Conservation (phyloP, 2,888 invertebrate species). For the Laspeyria flexula region DNA sequence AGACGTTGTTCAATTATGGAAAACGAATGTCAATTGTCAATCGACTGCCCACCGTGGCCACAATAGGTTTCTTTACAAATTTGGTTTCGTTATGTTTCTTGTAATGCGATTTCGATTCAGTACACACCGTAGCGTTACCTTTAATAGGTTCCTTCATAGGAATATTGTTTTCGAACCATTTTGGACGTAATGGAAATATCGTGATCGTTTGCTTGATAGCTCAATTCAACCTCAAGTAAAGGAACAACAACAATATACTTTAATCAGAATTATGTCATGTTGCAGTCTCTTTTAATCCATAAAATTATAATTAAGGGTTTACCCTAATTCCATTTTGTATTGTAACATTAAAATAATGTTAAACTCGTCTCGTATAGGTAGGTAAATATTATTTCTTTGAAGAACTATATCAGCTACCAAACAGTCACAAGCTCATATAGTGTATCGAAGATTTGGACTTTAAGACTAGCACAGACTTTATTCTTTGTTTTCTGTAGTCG, state of each 20-base stretch:
- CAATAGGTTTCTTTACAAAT: constrained; percentile 73
- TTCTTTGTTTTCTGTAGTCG: too few relatives aligned
- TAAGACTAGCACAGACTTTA: too few relatives aligned
- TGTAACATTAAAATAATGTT: too few relatives aligned
- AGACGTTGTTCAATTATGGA: constrained; percentile 61
- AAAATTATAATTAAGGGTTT: too few relatives aligned
- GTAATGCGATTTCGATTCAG: constrained; percentile 52
- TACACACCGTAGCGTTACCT: constrained; percentile 44
- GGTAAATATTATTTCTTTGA: too few relatives aligned
- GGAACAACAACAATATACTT: constrained; percentile 16
- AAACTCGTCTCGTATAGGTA: too few relatives aligned
- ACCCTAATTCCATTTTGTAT: too few relatives aligned
- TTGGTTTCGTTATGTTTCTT: constrained; percentile 53
- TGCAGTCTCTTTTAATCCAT: too few relatives aligned
- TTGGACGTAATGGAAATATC: constrained; percentile 42
- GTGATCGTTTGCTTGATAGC: constrained; percentile 43
- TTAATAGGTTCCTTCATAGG: constrained; percentile 41
- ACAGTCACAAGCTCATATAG: too few relatives aligned
- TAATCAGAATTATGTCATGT: too few relatives aligned
- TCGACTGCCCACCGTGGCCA: constrained; percentile 55
- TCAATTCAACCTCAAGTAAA: constrained; percentile 26
- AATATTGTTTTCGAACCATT: constrained; percentile 44
- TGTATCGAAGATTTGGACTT: too few relatives aligned
- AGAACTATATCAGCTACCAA: too few relatives aligned
- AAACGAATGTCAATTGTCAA: constrained; percentile 64